Evolutionary conservation across 2,797 vertebrate genomes (phyloP).

Genomic region (Delichon dasypus): DNA sequence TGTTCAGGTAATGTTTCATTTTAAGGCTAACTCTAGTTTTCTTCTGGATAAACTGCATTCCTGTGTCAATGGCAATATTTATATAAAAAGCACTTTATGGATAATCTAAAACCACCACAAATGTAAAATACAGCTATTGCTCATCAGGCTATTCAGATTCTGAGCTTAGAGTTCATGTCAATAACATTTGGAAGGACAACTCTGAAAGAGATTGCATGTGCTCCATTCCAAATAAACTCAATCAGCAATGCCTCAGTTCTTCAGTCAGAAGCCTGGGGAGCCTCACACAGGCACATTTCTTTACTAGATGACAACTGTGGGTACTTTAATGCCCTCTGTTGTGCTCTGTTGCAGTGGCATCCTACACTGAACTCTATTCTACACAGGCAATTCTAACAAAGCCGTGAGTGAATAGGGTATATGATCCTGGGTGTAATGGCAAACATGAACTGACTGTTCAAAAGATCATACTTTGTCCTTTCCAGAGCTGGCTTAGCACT

Average conservation of each 20-base stretch:
- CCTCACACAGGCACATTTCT: not conserved
- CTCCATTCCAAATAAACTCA: not conserved
- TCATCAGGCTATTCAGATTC: not conserved
- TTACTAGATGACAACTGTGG: not conserved
- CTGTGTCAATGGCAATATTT: not conserved
- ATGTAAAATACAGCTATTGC: not conserved
- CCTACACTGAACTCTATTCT: not conserved
- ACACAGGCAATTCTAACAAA: not conserved
- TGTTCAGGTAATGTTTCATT: not conserved
- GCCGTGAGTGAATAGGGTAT: not conserved
- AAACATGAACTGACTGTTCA: not conserved
- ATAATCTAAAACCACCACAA: not conserved
- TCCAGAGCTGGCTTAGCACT: not conserved
- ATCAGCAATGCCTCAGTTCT: not conserved
- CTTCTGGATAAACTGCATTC: not conserved
- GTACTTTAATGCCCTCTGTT: not conserved
- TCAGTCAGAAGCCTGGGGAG: not conserved
- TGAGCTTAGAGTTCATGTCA: not conserved
- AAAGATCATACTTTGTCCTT: not conserved
- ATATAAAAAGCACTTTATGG: not conserved
- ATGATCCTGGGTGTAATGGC: not conserved
- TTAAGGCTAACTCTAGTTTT: not conserved
- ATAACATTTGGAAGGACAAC: not conserved
- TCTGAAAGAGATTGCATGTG: not conserved
- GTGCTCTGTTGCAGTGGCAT: not conserved